These are phyloP conservation scores for Abrostola tripartita DNA, from an alignment of 2,888 invertebrate species.

Conservation along the genomic window DNA sequence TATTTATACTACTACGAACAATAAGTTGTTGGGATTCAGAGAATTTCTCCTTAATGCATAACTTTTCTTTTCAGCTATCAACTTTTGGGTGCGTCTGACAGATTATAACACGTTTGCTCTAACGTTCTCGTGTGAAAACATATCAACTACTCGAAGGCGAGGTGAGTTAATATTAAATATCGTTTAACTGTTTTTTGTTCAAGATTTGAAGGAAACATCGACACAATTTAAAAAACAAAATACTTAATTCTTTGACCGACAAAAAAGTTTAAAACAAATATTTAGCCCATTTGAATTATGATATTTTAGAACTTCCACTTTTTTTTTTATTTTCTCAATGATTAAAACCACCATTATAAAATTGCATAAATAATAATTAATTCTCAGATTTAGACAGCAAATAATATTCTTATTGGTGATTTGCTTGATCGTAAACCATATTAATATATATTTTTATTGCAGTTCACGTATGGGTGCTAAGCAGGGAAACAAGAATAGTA, in stretches of 20 bases:
- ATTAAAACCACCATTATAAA: too few relatives aligned
- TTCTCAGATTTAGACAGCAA: too few relatives aligned
- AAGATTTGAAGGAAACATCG: too few relatives aligned
- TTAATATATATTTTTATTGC: constrained; percentile 33
- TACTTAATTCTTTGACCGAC: too few relatives aligned
- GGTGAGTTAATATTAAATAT: constrained; percentile 58
- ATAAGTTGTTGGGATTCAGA: background rate
- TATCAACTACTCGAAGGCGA: constrained; percentile 58
- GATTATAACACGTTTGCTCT: constrained; percentile 62
- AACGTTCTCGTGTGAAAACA: constrained; percentile 69
- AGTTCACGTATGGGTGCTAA: constrained; percentile 78
- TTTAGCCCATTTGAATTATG: background rate
- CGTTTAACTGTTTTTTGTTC: background rate
- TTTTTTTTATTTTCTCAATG: too few relatives aligned
- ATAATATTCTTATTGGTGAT: too few relatives aligned
- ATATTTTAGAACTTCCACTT: background rate
- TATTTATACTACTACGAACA: too few relatives aligned
- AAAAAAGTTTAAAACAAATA: too few relatives aligned
- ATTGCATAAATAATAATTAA: background rate
- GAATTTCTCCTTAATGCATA: background rate
- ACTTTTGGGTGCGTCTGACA: constrained; percentile 70
- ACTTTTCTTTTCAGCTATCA: constrained; percentile 65
- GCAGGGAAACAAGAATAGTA: constrained; percentile 50
- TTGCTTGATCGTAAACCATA: too few relatives aligned
- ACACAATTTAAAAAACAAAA: too few relatives aligned